Percentiles rank a stretch among this genome's conserved stretches.
Evolutionary conservation across 2,797 vertebrate genomes (phyloP).

Genomic region (Schizopygopsis pylzovi): DNA sequence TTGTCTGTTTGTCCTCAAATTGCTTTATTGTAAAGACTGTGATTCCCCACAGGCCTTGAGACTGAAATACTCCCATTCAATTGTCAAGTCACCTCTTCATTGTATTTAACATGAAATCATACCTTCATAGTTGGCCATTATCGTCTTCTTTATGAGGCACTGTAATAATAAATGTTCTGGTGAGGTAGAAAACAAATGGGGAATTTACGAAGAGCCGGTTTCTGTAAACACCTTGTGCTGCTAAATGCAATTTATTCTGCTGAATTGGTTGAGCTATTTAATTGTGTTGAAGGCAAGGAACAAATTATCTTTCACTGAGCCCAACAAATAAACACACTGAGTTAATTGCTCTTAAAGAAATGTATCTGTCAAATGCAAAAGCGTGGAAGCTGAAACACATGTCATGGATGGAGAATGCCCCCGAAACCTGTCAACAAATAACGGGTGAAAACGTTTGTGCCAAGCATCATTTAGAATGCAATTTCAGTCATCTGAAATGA

Average conservation of each 20-base stretch:
- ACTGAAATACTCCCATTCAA: slow-evolving; percentile 23
- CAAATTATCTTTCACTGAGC: slow-evolving; percentile 38
- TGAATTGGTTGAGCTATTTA: slow-evolving; percentile 41
- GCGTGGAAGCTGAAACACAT: slow-evolving; percentile 10
- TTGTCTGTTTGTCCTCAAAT: slow-evolving; percentile 28
- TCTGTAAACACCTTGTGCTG: slow-evolving; percentile 45
- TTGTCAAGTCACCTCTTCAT: slow-evolving; percentile 45
- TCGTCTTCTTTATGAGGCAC: slow-evolving; percentile 28
- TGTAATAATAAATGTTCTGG: slow-evolving; percentile 31
- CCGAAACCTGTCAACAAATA: slow-evolving; percentile 41
- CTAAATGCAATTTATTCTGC: slow-evolving; percentile 47
- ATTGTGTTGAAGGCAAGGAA: slow-evolving; percentile 38
- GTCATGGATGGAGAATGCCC: slow-evolving; percentile 9
- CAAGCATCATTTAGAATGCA: slow-evolving; percentile 49
- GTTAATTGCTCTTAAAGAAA: slow-evolving; percentile 50
- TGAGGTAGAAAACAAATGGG: slow-evolving; percentile 36
- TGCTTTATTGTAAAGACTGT: slow-evolving; percentile 12
- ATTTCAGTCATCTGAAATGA: slow-evolving; percentile 44
- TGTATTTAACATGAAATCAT: slow-evolving; percentile 40
- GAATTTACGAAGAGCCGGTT: slow-evolving; percentile 37
- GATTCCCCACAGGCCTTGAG: not conserved
- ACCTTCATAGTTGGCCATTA: slow-evolving; percentile 38
- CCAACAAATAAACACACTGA: slow-evolving; percentile 40
- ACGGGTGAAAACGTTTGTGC: slow-evolving; percentile 20
- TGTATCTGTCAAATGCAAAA: slow-evolving; percentile 21